Evolutionary conservation across 2,888 invertebrate species (phyloP).

Genomic region (Acleris holmiana): DNA sequence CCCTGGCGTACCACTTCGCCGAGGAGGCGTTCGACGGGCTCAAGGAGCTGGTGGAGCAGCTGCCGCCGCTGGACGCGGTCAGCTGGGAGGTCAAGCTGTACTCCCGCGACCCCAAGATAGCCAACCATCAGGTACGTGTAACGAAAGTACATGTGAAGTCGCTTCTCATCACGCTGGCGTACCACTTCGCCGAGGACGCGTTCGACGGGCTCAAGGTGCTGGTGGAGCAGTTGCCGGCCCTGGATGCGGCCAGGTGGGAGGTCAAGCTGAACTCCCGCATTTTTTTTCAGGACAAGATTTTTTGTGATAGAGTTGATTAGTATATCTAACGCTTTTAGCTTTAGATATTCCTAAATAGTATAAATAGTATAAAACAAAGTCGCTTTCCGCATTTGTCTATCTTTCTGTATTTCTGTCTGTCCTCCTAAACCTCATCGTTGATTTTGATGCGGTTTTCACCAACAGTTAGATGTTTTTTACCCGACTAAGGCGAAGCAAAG

Average conservation of each 20-base stretch:
- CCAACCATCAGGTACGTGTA: slow-evolving; percentile 82
- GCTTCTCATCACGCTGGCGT: slow-evolving; percentile 94
- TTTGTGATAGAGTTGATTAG: no score
- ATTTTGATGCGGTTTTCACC: no score
- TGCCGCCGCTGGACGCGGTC: slow-evolving; percentile 87
- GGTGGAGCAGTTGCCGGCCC: slow-evolving; percentile 89
- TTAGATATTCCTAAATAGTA: no score
- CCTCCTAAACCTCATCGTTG: no score
- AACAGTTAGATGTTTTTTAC: no score
- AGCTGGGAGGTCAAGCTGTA: slow-evolving; percentile 95
- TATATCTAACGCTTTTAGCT: no score
- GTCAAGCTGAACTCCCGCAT: slow-evolving; percentile 93
- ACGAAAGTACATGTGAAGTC: slow-evolving; percentile 87
- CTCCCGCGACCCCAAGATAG: slow-evolving; percentile 91
- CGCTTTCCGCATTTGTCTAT: no score
- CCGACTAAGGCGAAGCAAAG: no score
- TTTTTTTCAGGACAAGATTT: no score
- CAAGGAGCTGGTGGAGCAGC: slow-evolving; percentile 88
- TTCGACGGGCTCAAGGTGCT: slow-evolving; percentile 89
- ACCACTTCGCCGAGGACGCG: slow-evolving; percentile 91
- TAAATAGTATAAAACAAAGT: no score
- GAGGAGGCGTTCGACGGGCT: slow-evolving; percentile 88
- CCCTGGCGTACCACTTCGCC: slow-evolving; percentile 94
- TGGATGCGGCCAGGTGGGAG: slow-evolving; percentile 90
- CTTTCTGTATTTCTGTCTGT: no score